Percentiles rank a stretch among this genome's conserved stretches.
Evolutionary conservation across 2,888 invertebrate species (phyloP).

Genomic region (Rambutsinella grinnellia): DNA sequence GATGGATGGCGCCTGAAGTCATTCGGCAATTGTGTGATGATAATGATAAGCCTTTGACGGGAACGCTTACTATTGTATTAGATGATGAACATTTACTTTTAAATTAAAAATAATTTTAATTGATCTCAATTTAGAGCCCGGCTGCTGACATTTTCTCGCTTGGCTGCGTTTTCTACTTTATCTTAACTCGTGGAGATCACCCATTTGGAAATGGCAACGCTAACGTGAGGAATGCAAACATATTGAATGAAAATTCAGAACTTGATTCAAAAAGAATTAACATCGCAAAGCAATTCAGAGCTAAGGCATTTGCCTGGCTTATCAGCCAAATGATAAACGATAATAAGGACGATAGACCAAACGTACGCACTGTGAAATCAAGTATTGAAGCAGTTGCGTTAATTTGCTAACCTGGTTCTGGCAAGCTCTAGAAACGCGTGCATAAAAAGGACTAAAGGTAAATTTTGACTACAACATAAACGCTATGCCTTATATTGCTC

Average conservation of each 20-base stretch:
- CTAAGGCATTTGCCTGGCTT: background rate
- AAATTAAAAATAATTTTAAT: background rate
- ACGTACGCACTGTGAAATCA: too few species aligned
- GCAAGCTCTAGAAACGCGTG: too few species aligned
- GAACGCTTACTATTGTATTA: background rate
- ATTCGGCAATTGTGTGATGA: too few species aligned
- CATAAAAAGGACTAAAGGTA: too few species aligned
- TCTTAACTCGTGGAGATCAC: conserved; percentile 88
- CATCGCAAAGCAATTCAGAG: background rate
- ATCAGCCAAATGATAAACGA: background rate
- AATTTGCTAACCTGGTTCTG: too few species aligned
- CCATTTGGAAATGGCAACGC: conserved; percentile 87
- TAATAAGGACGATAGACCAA: background rate
- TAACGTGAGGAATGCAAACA: background rate
- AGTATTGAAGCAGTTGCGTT: too few species aligned
- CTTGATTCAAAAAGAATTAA: background rate
- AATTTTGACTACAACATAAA: too few species aligned
- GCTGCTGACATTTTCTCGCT: conserved; percentile 97
- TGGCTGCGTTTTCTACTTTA: conserved; percentile 97
- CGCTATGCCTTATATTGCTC: too few species aligned
- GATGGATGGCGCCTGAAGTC: conserved; percentile 15
- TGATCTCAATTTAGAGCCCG: conserved; percentile 69
- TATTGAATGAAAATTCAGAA: background rate
- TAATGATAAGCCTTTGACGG: too few species aligned
- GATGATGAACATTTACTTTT: too few species aligned